Evolutionary conservation across 2,888 invertebrate species (phyloP).

Genomic region (Electrophaes corylata): DNA sequence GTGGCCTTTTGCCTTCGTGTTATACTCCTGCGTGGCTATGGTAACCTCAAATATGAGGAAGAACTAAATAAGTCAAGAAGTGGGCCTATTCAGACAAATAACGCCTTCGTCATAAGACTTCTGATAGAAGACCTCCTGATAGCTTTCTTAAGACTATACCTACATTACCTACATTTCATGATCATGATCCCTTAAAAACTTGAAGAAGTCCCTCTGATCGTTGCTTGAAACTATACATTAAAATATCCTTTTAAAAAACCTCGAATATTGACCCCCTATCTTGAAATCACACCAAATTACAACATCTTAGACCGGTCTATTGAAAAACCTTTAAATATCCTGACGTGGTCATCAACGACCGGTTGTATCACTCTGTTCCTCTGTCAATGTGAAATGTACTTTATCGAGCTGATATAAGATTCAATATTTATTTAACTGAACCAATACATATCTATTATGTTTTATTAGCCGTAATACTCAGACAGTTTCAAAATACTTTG

Average conservation of each 20-base stretch:
- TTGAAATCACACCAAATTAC: slow-evolving; percentile 22
- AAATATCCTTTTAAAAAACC: background rate
- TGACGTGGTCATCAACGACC: slow-evolving; percentile 28
- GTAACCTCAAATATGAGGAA: too few relatives aligned
- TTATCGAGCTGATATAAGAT: slow-evolving; percentile 5
- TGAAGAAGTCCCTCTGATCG: too few relatives aligned
- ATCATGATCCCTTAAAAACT: too few relatives aligned
- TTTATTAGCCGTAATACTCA: background rate
- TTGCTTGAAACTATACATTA: too few relatives aligned
- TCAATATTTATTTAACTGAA: background rate
- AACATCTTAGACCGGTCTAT: slow-evolving; percentile 27
- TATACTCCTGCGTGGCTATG: too few relatives aligned
- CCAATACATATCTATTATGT: background rate
- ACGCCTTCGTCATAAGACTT: too few relatives aligned
- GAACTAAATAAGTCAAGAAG: too few relatives aligned
- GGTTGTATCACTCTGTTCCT: background rate
- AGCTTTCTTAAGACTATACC: too few relatives aligned
- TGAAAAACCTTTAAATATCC: slow-evolving; percentile 30
- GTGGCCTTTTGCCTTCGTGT: too few relatives aligned
- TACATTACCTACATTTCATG: too few relatives aligned
- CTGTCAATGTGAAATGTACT: background rate
- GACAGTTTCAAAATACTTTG: background rate
- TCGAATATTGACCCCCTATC: slow-evolving; percentile 12
- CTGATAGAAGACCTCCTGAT: too few relatives aligned
- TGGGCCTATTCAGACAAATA: too few relatives aligned